Base-by-base conservation (phyloP, 2,797 vertebrate genomes). In the Molossus molossus region DNA sequence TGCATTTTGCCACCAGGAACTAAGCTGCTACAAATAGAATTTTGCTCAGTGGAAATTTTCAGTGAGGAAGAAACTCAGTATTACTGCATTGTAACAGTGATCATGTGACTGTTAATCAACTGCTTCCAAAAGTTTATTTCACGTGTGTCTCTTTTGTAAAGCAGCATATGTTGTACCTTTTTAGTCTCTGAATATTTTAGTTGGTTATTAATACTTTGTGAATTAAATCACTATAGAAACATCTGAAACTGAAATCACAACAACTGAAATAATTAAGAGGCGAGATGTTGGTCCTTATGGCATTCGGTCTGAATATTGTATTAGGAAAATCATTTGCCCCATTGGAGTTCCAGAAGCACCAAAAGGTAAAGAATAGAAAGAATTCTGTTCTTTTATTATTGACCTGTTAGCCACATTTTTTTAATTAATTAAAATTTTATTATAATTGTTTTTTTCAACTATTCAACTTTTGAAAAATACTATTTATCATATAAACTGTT, bases 221-320 rank as follows among this genome's bases (percentile, higher is more conserved):
- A 96, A 97, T 96, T 97, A 15, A 94, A 97, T 98, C 98, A 94
- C 98, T 97, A 97, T 98, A 99, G 99, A 99, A 98, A 99, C 99
- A 3, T 99, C 99, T 7, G 99, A 99, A 84, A 99, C 99, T 2
- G 99, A 99, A 98, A 99, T 99, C 98, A 99, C 99, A 95, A 99
- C 99, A 87, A 99, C 99, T 2, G 99, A 99, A 99, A 99, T 99
- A 98, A 99, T 99, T 98, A 99, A 99, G 97, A 98, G 99, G 6
- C 98, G 99, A 73, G 99, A 99, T 72, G 99, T 99, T 88, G 99
- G 99, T 62, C 99, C 99, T 0, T 99, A 99, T 0, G 99, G 99
- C 88, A 99, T 99, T 97, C 99, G 99, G 53, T 99, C 99, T 0
- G 99, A 99, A 96, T 99, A 99, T 97, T 99, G 99, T 97, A 99